phyloP scores from a whole-genome alignment of 2,797 vertebrate genomes.

The Sus cebifrons region DNA sequence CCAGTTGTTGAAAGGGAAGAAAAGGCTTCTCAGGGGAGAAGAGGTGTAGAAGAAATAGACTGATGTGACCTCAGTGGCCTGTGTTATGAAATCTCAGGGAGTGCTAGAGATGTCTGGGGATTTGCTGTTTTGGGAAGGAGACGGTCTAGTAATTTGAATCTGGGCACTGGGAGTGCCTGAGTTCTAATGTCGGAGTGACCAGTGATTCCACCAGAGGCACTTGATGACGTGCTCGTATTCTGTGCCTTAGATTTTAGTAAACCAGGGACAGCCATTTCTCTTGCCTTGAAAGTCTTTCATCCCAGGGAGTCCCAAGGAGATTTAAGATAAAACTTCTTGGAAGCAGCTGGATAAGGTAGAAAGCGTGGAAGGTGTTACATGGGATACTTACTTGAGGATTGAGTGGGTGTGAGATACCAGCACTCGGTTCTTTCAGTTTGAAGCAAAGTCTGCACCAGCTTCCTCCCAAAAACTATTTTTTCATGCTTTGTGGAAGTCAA shows the following conservation, averaged over 20 bases:
- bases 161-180: constrained; percentile 25
- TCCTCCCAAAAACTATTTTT: neutral
- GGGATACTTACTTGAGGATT: neutral
- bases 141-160: constrained; percentile 82
- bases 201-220: neutral
- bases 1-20: neutral
- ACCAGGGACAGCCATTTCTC: neutral
- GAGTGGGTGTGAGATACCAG: neutral
- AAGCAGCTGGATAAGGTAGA: constrained; percentile 23
- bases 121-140: constrained; percentile 81
- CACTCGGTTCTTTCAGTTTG: neutral
- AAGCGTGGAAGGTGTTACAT: neutral
- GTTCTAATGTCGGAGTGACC: constrained; percentile 51
- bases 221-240: neutral
- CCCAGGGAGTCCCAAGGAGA: neutral
- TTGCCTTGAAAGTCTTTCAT: constrained; percentile 4
- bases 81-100: constrained; percentile 70
- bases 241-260: constrained; percentile 56
- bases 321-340: constrained; percentile 43
- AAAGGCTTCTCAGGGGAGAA: constrained; percentile 55
- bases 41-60: constrained; percentile 58
- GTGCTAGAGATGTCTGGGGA: constrained; percentile 67
- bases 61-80: constrained; percentile 70
- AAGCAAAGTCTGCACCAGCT: neutral
- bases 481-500: constrained; percentile 20